Conservation (phyloP, 2,888 invertebrate genomes). For the Pammene aurita region DNA sequence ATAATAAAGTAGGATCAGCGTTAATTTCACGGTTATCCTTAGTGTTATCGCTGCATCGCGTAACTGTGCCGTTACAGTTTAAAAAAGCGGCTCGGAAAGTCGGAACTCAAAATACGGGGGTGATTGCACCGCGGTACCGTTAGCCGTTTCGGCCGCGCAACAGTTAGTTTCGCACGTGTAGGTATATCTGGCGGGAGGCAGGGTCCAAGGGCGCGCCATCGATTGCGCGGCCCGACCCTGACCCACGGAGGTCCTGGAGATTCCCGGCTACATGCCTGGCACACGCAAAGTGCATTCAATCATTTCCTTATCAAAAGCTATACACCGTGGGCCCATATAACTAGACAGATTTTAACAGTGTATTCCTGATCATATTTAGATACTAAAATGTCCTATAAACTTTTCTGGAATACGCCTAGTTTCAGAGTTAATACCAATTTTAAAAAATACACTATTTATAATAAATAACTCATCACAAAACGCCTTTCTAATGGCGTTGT, state of each 20-base stretch:
- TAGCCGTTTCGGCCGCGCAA: constrained; percentile 38
- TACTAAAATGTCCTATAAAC: too few species aligned
- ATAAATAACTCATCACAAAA: too few species aligned
- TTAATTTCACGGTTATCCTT: not conserved
- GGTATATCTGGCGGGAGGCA: constrained; percentile 29
- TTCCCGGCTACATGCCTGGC: constrained; percentile 46
- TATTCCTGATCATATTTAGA: too few species aligned
- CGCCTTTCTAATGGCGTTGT: too few species aligned
- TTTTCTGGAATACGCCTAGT: too few species aligned
- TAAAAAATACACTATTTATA: too few species aligned
- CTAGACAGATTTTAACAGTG: too few species aligned
- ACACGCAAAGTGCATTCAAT: constrained; percentile 1
- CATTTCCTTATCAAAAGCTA: constrained; percentile 10
- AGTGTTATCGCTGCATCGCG: constrained; percentile 9
- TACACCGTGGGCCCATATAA: too few species aligned
- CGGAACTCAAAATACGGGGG: constrained; percentile 30
- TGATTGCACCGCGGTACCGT: constrained; percentile 38
- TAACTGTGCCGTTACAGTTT: constrained; percentile 12
- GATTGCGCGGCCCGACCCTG: constrained; percentile 68
- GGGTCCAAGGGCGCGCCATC: constrained; percentile 68
- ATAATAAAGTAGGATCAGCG: too few species aligned
- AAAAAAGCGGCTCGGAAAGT: constrained; percentile 20
- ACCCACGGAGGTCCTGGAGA: constrained; percentile 54
- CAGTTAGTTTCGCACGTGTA: constrained; percentile 34
- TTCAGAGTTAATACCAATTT: too few species aligned